These are phyloP conservation scores for Crotalus tigris DNA, from an alignment of 2,113 vertebrate species.

Conservation along the genomic window DNA sequence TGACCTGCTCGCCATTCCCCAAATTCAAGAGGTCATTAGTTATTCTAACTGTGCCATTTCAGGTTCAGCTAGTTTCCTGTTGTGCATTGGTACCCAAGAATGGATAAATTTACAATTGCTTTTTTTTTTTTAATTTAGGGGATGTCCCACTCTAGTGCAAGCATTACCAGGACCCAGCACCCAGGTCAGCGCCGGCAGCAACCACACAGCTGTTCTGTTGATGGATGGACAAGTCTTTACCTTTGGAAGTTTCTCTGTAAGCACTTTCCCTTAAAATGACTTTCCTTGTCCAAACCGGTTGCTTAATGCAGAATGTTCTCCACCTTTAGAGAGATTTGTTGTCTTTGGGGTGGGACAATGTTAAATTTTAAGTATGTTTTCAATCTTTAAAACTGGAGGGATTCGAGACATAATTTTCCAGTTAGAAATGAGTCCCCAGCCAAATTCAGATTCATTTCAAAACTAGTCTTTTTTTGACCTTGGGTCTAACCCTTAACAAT, in stretches of 20 bases:
- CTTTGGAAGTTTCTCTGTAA: slow-evolving; percentile 98
- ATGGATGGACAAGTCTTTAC: slow-evolving; percentile 97
- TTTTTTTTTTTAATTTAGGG: slow-evolving; percentile 75
- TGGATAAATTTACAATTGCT: background rate
- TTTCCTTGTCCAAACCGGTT: background rate
- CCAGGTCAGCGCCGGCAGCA: slow-evolving; percentile 96
- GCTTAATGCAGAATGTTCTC: slow-evolving; percentile 25
- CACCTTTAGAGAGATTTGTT: background rate
- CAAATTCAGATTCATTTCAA: background rate
- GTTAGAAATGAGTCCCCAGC: background rate
- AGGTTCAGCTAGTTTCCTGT: background rate
- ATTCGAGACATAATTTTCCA: background rate
- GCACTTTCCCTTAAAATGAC: slow-evolving; percentile 41
- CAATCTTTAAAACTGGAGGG: background rate
- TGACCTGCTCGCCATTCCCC: background rate
- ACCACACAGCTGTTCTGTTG: slow-evolving; percentile 94
- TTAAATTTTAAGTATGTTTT: background rate
- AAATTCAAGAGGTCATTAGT: background rate
- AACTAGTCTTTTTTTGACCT: background rate
- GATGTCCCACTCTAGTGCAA: slow-evolving; percentile 93
- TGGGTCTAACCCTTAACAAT: background rate
- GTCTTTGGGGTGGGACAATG: no score
- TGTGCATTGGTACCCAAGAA: background rate
- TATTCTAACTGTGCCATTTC: background rate
- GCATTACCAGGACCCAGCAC: slow-evolving; percentile 88